These are phyloP conservation scores for Megaceryle alcyon DNA, from an alignment of 2,797 vertebrate genomes.

Conservation along the genomic window DNA sequence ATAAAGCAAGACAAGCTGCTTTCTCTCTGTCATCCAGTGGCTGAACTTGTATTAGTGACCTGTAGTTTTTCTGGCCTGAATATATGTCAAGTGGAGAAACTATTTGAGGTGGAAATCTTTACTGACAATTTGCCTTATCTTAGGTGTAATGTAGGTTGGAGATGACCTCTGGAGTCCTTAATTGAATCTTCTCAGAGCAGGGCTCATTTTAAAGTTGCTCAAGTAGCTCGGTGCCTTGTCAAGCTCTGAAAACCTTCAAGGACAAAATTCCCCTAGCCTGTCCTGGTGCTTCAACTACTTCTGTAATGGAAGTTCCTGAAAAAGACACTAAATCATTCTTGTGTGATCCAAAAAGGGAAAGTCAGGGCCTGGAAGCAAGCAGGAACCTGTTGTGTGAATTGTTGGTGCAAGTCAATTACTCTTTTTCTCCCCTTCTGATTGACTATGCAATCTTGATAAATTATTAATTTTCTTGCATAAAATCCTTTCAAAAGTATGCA, in stretches of 20 bases:
- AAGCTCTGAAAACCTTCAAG: no score
- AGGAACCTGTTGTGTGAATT: neutral
- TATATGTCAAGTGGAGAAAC: neutral
- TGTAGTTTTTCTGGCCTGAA: neutral
- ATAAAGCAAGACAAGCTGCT: no score
- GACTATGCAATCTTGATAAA: neutral
- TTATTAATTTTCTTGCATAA: neutral
- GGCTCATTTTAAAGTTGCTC: neutral
- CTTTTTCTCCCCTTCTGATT: neutral
- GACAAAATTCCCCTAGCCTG: neutral
- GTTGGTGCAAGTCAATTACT: neutral
- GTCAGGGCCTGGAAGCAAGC: neutral
- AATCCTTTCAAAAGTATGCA: neutral
- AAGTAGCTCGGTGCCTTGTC: no score
- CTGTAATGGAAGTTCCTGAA: fast-evolving
- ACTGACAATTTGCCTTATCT: neutral
- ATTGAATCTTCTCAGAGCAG: neutral
- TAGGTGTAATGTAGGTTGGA: no score
- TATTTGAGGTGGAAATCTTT: neutral
- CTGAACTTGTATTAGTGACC: neutral
- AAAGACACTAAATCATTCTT: neutral
- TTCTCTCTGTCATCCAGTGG: neutral
- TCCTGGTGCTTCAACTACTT: neutral
- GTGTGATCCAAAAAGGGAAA: neutral
- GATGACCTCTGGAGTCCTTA: neutral